These are phyloP conservation scores for Atherinomorus stipes DNA, from an alignment of 2,113 vertebrate genomes.

Conservation along the genomic window DNA sequence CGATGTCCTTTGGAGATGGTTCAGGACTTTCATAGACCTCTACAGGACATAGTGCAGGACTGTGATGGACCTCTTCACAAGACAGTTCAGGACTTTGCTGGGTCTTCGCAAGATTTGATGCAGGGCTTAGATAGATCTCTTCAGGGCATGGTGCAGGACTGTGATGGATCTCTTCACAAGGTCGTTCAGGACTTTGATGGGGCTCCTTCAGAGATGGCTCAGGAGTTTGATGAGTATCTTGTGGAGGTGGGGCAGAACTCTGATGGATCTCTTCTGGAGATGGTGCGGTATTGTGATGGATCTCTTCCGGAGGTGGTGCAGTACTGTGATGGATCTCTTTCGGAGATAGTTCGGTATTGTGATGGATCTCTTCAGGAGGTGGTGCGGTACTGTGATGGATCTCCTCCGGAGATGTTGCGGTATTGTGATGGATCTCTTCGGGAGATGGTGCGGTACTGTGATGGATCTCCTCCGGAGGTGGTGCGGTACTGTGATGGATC, in stretches of 20 bases:
- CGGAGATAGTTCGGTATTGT: background rate
- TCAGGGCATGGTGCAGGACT: background rate
- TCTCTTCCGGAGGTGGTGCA: background rate
- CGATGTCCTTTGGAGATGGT: background rate
- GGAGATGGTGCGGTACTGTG: conserved; percentile 1
- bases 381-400: background rate
- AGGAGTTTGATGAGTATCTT: background rate
- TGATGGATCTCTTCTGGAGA: background rate
- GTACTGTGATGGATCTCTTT: background rate
- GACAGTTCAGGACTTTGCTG: background rate
- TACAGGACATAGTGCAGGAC: background rate
- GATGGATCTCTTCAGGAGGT: background rate
- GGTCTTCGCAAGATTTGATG: no score
- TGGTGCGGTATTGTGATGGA: background rate
- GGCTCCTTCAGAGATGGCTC: background rate
- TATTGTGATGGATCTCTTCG: background rate
- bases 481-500: background rate
- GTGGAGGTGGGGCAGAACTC: background rate
- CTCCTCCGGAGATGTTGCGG: background rate
- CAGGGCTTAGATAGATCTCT: background rate
- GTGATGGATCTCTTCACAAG: background rate
- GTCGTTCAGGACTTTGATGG: background rate
- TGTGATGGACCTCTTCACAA: background rate
- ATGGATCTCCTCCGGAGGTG: background rate
- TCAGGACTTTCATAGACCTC: background rate